Evolutionary conservation across 2,888 invertebrate species (phyloP).

Genomic region (Idaea aversata): DNA sequence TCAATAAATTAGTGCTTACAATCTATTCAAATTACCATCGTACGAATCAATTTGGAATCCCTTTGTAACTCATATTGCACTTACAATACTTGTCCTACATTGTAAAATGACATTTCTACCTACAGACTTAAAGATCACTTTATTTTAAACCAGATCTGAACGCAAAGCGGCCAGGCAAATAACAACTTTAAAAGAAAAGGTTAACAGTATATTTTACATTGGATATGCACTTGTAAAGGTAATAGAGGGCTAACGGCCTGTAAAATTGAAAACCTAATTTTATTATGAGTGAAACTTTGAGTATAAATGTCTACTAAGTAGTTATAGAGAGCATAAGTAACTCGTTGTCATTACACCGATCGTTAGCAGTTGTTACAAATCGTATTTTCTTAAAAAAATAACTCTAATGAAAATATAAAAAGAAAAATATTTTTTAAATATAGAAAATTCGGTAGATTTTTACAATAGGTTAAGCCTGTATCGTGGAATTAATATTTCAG

Average conservation of each 20-base stretch:
- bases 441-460: too few relatives aligned
- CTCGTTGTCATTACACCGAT: too few relatives aligned
- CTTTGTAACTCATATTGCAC: not conserved
- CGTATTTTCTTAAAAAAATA: too few relatives aligned
- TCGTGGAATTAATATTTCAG: too few relatives aligned
- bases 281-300: slow-evolving; percentile 44
- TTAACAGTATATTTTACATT: not conserved
- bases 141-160: not conserved
- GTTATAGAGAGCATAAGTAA: too few relatives aligned
- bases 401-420: too few relatives aligned
- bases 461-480: too few relatives aligned
- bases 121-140: not conserved
- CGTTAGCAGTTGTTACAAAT: too few relatives aligned
- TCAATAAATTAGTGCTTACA: slow-evolving; percentile 23
- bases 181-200: not conserved
- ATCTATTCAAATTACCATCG: slow-evolving; percentile 30
- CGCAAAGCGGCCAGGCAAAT: not conserved
- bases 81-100: slow-evolving; percentile 1
- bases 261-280: slow-evolving; percentile 57
- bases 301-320: too few relatives aligned
- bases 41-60: slow-evolving; percentile 23
- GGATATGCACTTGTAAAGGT: slow-evolving; percentile 18
- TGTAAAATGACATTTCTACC: not conserved
- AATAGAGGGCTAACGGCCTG: slow-evolving; percentile 38
- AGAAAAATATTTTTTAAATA: too few relatives aligned